These are phyloP conservation scores for Neopelma chrysocephalum DNA, from an alignment of 2,797 vertebrate genomes.

Conservation along the genomic window DNA sequence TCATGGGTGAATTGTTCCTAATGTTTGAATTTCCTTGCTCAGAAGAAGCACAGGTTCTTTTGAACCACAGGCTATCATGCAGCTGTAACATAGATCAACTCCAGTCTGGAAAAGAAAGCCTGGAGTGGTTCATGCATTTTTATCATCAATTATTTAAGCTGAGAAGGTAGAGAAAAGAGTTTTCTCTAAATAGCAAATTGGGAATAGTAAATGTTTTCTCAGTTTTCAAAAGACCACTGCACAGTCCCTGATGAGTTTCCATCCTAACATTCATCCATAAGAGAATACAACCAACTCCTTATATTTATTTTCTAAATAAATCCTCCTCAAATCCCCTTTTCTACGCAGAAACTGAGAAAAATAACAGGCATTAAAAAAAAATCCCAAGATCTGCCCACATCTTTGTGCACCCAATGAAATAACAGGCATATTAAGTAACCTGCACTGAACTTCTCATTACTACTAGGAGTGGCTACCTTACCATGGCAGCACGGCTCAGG, in stretches of 20 bases:
- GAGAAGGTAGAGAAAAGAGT: neutral
- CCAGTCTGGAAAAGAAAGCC: neutral
- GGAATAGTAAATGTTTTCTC: neutral
- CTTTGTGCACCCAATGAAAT: neutral
- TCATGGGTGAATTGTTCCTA: neutral
- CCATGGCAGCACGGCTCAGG: neutral
- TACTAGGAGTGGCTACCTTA: neutral
- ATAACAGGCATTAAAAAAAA: neutral
- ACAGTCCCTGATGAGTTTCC: neutral
- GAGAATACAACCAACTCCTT: neutral
- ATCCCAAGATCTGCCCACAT: accelerated
- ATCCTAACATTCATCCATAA: neutral
- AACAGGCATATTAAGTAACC: neutral
- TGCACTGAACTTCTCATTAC: neutral
- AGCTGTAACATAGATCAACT: neutral
- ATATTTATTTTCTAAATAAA: neutral
- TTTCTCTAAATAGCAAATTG: neutral
- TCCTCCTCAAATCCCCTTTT: neutral
- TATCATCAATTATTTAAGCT: neutral
- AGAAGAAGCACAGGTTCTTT: neutral
- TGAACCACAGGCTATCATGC: neutral
- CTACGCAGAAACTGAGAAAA: neutral
- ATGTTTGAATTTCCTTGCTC: neutral
- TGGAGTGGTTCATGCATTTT: neutral
- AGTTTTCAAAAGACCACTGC: neutral